Evolutionary conservation across 2,888 invertebrate genomes (phyloP).

Genomic region (Cantharis nigra): DNA sequence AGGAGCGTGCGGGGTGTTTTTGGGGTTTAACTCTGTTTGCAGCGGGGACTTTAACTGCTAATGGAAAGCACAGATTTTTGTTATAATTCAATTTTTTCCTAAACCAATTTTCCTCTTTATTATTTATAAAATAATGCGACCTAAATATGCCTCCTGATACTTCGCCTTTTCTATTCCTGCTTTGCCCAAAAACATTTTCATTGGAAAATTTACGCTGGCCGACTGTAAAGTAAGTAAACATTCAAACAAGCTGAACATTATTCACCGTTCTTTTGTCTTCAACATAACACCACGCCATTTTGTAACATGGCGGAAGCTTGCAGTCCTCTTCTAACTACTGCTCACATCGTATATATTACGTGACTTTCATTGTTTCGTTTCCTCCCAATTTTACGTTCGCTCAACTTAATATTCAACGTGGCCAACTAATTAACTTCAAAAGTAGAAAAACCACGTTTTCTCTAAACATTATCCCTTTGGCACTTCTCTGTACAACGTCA

Average conservation of each 20-base stretch:
- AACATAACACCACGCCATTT: slow-evolving; percentile 45
- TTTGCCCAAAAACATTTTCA: background rate
- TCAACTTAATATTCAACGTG: slow-evolving; percentile 34
- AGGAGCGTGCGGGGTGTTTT: slow-evolving; percentile 25
- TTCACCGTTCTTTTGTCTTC: slow-evolving; percentile 43
- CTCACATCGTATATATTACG: slow-evolving; percentile 33
- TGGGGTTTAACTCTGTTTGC: slow-evolving; percentile 36
- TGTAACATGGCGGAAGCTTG: slow-evolving; percentile 42
- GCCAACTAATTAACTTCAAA: background rate
- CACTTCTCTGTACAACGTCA: background rate
- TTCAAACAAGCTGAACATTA: slow-evolving; percentile 41
- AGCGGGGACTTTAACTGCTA: slow-evolving; percentile 44
- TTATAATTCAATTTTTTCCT: slow-evolving; percentile 8
- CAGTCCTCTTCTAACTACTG: slow-evolving; percentile 33
- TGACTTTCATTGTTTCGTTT: slow-evolving; percentile 35
- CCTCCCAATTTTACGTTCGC: slow-evolving; percentile 33
- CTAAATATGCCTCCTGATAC: background rate
- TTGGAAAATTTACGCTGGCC: slow-evolving; percentile 32
- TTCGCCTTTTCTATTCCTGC: background rate
- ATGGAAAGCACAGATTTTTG: slow-evolving; percentile 36
- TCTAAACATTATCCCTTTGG: background rate
- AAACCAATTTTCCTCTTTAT: background rate
- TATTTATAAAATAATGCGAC: background rate
- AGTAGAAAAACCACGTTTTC: background rate
- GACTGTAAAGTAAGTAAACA: slow-evolving; percentile 38